Evolutionary conservation across 2,888 invertebrate species (phyloP).

Genomic region (Alloplasta piceator): DNA sequence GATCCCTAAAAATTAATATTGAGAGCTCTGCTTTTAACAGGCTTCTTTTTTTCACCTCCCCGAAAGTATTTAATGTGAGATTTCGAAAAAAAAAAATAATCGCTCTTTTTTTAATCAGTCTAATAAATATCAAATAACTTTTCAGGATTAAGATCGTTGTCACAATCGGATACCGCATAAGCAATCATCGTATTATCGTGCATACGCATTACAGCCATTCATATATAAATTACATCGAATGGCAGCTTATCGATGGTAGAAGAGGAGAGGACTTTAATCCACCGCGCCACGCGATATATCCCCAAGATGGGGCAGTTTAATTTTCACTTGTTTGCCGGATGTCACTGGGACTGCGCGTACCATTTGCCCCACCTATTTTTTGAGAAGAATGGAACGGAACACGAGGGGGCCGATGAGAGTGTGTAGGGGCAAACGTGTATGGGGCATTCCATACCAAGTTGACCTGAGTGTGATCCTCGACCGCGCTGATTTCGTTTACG

Average conservation of each 20-base stretch:
- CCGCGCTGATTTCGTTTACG: too few species aligned
- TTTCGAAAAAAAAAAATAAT: too few species aligned
- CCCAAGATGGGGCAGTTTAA: slow-evolving; percentile 52
- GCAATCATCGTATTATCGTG: slow-evolving; percentile 24
- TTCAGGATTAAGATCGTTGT: neutral
- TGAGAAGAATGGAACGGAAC: slow-evolving; percentile 33
- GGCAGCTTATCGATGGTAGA: slow-evolving; percentile 46
- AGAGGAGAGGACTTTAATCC: slow-evolving; percentile 38
- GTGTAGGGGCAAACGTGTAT: slow-evolving; percentile 13
- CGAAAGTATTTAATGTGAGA: too few species aligned
- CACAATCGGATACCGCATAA: neutral
- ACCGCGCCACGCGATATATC: slow-evolving; percentile 40
- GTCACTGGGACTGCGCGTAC: slow-evolving; percentile 27
- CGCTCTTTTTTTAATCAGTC: too few species aligned
- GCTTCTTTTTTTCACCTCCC: too few species aligned
- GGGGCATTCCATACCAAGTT: too few species aligned
- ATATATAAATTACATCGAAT: slow-evolving; percentile 50
- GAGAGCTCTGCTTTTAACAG: too few species aligned
- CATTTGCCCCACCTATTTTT: slow-evolving; percentile 16
- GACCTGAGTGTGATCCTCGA: too few species aligned
- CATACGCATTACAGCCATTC: slow-evolving; percentile 11
- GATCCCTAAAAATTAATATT: too few species aligned
- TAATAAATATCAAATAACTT: slow-evolving; percentile 13
- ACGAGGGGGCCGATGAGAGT: slow-evolving; percentile 37
- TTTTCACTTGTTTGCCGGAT: slow-evolving; percentile 65